Evolutionary conservation across 2,888 invertebrate genomes (phyloP).

Genomic region (Chironomus tentans): DNA sequence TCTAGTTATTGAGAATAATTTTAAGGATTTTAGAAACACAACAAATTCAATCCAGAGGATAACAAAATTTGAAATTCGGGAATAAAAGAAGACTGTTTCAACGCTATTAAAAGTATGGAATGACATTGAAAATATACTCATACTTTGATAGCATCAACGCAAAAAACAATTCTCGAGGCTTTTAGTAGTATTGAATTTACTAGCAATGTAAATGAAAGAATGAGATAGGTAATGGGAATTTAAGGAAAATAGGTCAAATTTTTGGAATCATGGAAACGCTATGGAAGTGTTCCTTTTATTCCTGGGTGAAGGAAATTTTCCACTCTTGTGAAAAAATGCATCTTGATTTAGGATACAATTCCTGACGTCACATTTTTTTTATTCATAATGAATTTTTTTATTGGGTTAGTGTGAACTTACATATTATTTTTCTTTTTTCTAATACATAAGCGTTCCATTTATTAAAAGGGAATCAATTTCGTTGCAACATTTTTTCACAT

Average conservation of each 20-base stretch:
- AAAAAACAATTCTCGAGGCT: constrained; percentile 23
- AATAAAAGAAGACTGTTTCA: constrained; percentile 24
- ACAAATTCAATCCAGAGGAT: background rate
- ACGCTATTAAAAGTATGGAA: constrained; percentile 26
- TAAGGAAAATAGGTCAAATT: constrained; percentile 24
- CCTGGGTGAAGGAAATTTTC: background rate
- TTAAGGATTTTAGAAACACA: background rate
- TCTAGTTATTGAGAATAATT: background rate
- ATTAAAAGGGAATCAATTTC: background rate
- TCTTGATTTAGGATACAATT: background rate
- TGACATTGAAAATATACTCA: constrained; percentile 25
- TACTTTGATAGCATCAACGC: constrained; percentile 17
- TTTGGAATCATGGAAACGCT: constrained; percentile 16
- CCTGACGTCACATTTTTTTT: background rate
- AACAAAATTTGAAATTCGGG: constrained; percentile 20
- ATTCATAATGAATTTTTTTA: background rate
- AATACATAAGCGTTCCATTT: background rate
- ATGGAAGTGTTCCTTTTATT: background rate
- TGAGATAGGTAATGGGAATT: constrained; percentile 18
- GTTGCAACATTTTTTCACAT: too few species aligned
- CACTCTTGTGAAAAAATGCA: background rate
- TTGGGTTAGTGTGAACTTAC: background rate
- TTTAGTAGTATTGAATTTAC: constrained; percentile 10
- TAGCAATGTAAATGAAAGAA: constrained; percentile 16
- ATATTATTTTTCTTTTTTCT: background rate